phyloP scores from a whole-genome alignment of 2,888 invertebrate genomes.

The Seladonia tumulorum region DNA sequence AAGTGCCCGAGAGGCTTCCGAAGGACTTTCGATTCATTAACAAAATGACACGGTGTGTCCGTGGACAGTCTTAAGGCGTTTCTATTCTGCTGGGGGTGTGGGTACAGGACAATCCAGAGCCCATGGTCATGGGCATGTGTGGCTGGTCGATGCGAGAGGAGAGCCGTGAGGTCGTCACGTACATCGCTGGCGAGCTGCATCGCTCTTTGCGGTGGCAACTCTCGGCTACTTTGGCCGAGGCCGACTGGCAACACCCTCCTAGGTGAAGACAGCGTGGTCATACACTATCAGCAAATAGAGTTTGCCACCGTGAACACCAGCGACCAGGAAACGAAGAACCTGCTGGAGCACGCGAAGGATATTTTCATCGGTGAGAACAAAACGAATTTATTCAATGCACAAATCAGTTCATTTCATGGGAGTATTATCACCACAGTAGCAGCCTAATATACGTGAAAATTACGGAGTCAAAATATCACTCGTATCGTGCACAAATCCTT shows the following conservation, averaged over 20 bases:
- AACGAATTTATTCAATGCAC: background rate
- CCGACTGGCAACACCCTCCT: slow-evolving; percentile 90
- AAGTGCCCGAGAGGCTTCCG: background rate
- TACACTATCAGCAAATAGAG: slow-evolving; percentile 86
- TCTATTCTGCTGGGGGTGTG: background rate
- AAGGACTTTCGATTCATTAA: background rate
- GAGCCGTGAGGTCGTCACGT: slow-evolving; percentile 87
- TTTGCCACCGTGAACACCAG: slow-evolving; percentile 78
- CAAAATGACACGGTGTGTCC: background rate
- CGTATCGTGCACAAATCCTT: too few species aligned
- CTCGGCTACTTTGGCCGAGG: slow-evolving; percentile 91
- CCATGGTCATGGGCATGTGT: slow-evolving; percentile 93
- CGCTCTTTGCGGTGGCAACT: slow-evolving; percentile 90
- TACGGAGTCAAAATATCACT: too few species aligned
- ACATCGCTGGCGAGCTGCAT: slow-evolving; percentile 91
- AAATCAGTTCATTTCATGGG: background rate
- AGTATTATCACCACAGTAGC: too few species aligned
- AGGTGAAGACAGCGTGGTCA: slow-evolving; percentile 88
- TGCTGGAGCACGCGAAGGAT: slow-evolving; percentile 82
- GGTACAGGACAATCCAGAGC: slow-evolving; percentile 79
- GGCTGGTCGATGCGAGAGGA: slow-evolving; percentile 88
- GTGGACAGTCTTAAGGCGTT: background rate
- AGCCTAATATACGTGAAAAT: too few species aligned
- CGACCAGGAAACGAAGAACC: slow-evolving; percentile 77
- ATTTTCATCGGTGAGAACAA: slow-evolving; percentile 78